Evolutionary conservation across 2,797 vertebrate species (phyloP), one percentile per base, ranked within the genome.

Genomic region (Falco cherrug): DNA sequence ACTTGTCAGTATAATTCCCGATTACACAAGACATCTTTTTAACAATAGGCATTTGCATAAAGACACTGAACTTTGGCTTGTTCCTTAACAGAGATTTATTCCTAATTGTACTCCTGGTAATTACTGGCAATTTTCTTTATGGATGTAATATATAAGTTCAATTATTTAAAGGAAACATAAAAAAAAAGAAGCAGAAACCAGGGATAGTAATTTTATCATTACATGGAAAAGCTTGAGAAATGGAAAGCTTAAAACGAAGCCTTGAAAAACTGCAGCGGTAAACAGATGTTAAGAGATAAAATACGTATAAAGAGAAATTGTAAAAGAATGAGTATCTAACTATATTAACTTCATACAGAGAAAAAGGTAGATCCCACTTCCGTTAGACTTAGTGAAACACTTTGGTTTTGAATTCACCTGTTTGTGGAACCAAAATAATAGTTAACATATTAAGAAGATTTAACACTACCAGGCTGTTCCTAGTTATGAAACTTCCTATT

Each of bases 1-100:
- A 90, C 93, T 97, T 97, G 95, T 95, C 96, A 95, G 81, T 94
- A 43, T 90, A 96, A 97, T 95, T 96, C 81, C 73, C 94, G 88
- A 95, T 97, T 95, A 84, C 79, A 92, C 57, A 73, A 91, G 96
- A 91, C 89, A 86, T 96, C 92, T 93, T 94, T 87, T 93, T 84
- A 94, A 84, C 83, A 87, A 83, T 71, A 93, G 78, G 54, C 54
- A 93, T 97, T 97, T 96, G 79, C 87, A 90, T 95, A 89, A 96
- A 91, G 87, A 90, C 69, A 90, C 37, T 56, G 76, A 97, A 84
- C 60, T 95, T 89, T 57, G 84, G 80, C 88, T 91, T 93, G 80
- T 61, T 97, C 85, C 76, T 96, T 94, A 93, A 91, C 8, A 28
- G 45, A 90, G 64, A 96, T 95, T 90, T 91, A 94, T 90, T 89